Evolutionary conservation across 2,113 vertebrate species (phyloP).

Genomic region (Mystacornis crossleyi): DNA sequence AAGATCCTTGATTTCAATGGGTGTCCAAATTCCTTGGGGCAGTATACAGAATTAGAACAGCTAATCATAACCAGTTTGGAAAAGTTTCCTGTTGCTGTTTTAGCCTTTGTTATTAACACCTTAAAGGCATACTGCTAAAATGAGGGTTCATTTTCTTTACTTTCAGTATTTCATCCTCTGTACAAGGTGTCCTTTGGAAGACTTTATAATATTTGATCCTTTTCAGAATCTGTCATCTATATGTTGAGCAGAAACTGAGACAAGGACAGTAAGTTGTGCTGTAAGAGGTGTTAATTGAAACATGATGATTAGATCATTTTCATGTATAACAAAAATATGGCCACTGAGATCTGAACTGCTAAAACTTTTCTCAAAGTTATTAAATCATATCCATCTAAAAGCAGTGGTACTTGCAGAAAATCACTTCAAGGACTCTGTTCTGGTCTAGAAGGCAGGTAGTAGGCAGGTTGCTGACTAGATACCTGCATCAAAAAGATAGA

Average conservation of each 20-base stretch:
- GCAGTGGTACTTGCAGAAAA: not conserved
- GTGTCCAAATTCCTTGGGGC: not conserved
- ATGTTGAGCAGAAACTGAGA: not conserved
- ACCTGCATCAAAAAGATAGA: not conserved
- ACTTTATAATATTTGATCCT: not conserved
- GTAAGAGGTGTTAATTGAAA: not conserved
- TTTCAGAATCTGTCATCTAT: not conserved
- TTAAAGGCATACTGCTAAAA: not conserved
- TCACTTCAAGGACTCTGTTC: not conserved
- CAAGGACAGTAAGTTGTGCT: not conserved
- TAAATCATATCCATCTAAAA: not conserved
- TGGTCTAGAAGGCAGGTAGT: not conserved
- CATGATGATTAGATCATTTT: not conserved
- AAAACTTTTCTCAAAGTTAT: not conserved
- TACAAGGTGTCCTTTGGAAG: not conserved
- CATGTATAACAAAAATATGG: not conserved
- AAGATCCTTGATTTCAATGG: slow-evolving; percentile 5
- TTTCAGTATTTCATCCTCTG: not conserved
- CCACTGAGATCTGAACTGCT: not conserved
- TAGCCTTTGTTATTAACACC: not conserved
- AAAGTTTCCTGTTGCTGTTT: slow-evolving; percentile 5
- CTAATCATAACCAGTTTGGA: not conserved
- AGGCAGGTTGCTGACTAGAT: not conserved
- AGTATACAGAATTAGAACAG: not conserved
- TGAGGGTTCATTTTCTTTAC: not conserved